Percentiles rank a stretch among this genome's conserved stretches.
Conservation (phyloP, 2,113 vertebrate genomes). For the Beaufortia kweichowensis region DNA sequence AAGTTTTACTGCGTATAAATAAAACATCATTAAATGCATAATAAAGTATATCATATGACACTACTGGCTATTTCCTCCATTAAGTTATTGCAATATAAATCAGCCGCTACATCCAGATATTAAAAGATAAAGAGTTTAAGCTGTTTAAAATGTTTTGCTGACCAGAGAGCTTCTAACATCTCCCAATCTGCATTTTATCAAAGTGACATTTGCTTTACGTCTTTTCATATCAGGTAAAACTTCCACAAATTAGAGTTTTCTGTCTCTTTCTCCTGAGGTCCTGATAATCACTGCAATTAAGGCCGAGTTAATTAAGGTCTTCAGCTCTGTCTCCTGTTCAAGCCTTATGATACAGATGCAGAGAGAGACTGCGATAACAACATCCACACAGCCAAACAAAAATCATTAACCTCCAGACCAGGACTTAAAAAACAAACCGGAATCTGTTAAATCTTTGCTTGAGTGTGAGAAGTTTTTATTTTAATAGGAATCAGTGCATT, state of each 20-base stretch:
- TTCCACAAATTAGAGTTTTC: slow-evolving; percentile 6
- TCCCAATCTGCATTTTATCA: not conserved
- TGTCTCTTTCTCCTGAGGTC: slow-evolving; percentile 6
- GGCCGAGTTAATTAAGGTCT: slow-evolving; percentile 35
- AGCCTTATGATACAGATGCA: slow-evolving; percentile 8
- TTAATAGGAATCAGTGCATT: not conserved
- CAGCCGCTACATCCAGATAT: not conserved
- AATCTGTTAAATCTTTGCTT: slow-evolving; percentile 13
- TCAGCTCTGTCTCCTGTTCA: slow-evolving; percentile 34
- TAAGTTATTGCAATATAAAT: not conserved
- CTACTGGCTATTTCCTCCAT: not conserved
- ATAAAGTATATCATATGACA: not conserved
- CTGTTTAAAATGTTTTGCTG: not conserved
- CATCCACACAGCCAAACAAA: slow-evolving; percentile 22
- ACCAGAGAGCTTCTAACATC: not conserved
- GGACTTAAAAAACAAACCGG: not conserved
- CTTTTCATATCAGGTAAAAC: slow-evolving; percentile 18
- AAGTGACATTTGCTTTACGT: not conserved
- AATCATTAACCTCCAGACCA: slow-evolving; percentile 22
- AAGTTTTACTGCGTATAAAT: not conserved
- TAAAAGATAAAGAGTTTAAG: not conserved
- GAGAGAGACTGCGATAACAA: not conserved
- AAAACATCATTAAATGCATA: not conserved
- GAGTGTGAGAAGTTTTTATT: slow-evolving; percentile 1
- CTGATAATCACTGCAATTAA: slow-evolving; percentile 36